These are phyloP conservation scores for Orientallactaga sibirica DNA, from an alignment of 2,797 vertebrate species.

Conservation along the genomic window DNA sequence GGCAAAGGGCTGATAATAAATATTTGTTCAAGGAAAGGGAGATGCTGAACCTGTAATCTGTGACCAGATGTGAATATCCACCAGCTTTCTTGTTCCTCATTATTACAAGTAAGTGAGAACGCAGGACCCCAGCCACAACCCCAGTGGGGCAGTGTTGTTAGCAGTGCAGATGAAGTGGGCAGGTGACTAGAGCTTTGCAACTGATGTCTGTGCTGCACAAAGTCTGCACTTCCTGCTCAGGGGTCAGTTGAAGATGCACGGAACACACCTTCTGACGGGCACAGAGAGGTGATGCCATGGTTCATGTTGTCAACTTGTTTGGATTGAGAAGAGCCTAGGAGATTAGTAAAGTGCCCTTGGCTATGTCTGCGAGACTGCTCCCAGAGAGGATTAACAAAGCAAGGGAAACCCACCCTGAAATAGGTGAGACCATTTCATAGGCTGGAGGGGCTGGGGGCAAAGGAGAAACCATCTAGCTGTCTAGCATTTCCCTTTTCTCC, in stretches of 20 bases:
- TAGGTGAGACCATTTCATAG: too few species aligned
- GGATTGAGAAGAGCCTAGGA: too few species aligned
- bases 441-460: neutral
- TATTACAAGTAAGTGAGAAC: neutral
- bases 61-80: neutral
- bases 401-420: too few species aligned
- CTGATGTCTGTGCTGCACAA: fast-evolving
- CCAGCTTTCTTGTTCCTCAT: neutral
- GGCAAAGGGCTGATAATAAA: neutral
- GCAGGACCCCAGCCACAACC: too few species aligned
- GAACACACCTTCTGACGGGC: neutral
- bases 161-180: neutral
- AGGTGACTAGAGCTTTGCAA: neutral
- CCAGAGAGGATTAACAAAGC: neutral
- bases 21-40: neutral
- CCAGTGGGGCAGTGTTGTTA: neutral
- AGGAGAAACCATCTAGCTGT: too few species aligned
- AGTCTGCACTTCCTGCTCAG: neutral
- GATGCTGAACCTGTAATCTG: neutral
- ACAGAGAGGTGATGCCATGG: neutral
- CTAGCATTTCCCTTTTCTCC: neutral
- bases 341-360: too few species aligned
- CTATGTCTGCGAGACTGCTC: too few species aligned
- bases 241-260: neutral
- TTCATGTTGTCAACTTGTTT: neutral